phyloP scores from a whole-genome alignment of 2,113 vertebrate genomes.

The Etheostoma cragini region DNA sequence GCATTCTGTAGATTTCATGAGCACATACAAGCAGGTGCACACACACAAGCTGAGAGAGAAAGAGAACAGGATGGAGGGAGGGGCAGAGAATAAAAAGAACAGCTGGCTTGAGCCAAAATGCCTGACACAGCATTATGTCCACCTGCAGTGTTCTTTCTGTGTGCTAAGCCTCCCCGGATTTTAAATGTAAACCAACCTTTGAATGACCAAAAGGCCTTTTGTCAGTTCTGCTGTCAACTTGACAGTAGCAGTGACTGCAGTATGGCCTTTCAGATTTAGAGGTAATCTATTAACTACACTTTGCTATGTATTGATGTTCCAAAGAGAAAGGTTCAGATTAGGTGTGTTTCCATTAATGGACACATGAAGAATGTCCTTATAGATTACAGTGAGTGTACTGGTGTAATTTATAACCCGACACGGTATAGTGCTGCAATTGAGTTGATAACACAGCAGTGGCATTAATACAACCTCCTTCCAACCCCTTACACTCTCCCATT shows the following conservation, averaged over 20 bases:
- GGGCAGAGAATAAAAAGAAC: constrained; percentile 33
- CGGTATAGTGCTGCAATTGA: constrained; percentile 3
- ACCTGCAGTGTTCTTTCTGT: constrained; percentile 69
- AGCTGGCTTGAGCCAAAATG: constrained; percentile 65
- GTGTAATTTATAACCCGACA: constrained; percentile 5
- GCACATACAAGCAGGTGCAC: constrained; percentile 36
- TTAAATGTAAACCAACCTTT: constrained; percentile 69
- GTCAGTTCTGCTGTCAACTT: constrained; percentile 32
- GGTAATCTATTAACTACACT: constrained; percentile 30
- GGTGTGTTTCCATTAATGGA: constrained; percentile 2
- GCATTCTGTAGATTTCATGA: constrained; percentile 50
- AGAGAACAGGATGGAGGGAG: constrained; percentile 9
- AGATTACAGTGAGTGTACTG: not conserved
- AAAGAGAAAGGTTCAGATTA: constrained; percentile 1
- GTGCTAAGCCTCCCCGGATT: constrained; percentile 48
- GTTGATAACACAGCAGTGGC: constrained; percentile 37
- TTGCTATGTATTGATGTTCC: constrained; percentile 6
- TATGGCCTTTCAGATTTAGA: constrained; percentile 14
- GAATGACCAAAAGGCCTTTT: constrained; percentile 58
- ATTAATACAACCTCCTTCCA: constrained; percentile 48
- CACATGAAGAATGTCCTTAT: not conserved
- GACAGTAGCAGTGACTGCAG: constrained; percentile 15
- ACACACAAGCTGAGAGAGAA: constrained; percentile 7
- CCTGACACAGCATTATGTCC: constrained; percentile 75
- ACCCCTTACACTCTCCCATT: constrained; percentile 36